Percentiles rank a stretch among this genome's conserved stretches.
Conservation (phyloP, 2,888 invertebrate genomes). For the Stramonita haemastoma region DNA sequence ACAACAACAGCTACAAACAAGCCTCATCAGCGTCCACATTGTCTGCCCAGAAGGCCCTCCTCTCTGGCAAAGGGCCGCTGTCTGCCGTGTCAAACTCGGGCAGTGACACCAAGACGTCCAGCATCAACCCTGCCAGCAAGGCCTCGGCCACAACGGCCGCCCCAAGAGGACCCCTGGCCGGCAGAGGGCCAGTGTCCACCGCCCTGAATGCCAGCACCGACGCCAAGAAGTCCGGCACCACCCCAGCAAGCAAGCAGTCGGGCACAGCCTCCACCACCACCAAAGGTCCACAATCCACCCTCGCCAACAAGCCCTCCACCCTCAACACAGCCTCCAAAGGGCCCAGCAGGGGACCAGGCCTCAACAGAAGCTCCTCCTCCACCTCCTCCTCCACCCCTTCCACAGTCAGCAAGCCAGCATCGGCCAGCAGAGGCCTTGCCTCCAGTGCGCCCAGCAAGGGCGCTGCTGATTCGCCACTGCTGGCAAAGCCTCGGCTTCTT, state of each 20-base stretch:
- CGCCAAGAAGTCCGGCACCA: neutral
- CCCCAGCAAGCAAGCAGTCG: neutral
- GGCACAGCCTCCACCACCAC: neutral
- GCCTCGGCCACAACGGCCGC: neutral
- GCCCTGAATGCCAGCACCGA: neutral
- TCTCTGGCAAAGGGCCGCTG: neutral
- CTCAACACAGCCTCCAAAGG: constrained; percentile 1
- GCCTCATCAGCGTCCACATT: neutral
- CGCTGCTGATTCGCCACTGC: neutral
- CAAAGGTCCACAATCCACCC: neutral
- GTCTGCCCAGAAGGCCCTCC: neutral
- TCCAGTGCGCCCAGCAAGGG: neutral
- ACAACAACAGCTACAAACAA: neutral
- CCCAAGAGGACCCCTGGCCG: neutral
- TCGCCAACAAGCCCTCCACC: neutral
- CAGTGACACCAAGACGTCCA: neutral
- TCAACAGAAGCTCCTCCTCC: neutral
- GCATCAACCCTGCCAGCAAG: neutral
- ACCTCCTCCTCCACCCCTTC: neutral
- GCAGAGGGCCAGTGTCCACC: neutral
- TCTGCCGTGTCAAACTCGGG: neutral
- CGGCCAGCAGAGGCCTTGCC: neutral
- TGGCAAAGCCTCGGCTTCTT: neutral
- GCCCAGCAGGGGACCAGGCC: neutral
- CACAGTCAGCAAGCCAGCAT: neutral